phyloP scores from a whole-genome alignment of 2,113 vertebrate genomes.

The Reinhardtius hippoglossoides region DNA sequence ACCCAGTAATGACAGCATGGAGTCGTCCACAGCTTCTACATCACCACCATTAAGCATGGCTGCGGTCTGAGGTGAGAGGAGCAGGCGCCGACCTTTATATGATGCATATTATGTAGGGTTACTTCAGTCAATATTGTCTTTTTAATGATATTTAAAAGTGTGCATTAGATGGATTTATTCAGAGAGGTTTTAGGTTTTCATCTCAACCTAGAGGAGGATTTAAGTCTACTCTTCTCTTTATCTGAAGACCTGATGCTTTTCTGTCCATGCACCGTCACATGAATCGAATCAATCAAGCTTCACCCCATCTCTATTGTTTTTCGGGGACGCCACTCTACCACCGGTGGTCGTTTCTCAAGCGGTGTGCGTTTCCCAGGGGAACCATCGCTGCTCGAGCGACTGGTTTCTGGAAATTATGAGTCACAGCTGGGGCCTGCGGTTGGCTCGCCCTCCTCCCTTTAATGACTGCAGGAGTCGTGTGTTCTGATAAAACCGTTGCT shows the following conservation, averaged over 20 bases:
- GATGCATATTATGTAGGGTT: conserved; percentile 17
- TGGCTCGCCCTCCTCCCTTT: conserved; percentile 40
- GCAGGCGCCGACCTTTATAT: conserved; percentile 27
- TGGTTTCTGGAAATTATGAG: conserved; percentile 53
- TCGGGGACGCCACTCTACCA: no score
- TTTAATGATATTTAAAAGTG: not conserved
- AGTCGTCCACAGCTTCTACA: conserved; percentile 35
- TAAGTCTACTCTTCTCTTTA: not conserved
- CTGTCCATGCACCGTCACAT: not conserved
- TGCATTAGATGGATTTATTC: not conserved
- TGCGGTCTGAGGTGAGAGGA: conserved; percentile 48
- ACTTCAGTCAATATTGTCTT: conserved; percentile 18
- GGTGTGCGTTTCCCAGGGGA: conserved; percentile 38
- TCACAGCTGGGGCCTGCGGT: conserved; percentile 48
- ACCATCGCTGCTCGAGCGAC: conserved; percentile 21
- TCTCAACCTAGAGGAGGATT: not conserved
- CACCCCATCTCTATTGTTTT: not conserved
- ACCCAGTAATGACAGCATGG: conserved; percentile 57
- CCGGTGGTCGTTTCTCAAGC: conserved; percentile 21
- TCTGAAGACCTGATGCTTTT: not conserved
- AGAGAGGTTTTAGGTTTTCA: not conserved
- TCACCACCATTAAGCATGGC: conserved; percentile 27
- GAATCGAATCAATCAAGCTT: conserved; percentile 2
- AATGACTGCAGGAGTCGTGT: conserved; percentile 40
- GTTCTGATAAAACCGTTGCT: conserved; percentile 40